Evolutionary conservation across 2,797 vertebrate species (phyloP), one percentile per base, ranked within the genome.

Genomic region (Megaceryle alcyon): DNA sequence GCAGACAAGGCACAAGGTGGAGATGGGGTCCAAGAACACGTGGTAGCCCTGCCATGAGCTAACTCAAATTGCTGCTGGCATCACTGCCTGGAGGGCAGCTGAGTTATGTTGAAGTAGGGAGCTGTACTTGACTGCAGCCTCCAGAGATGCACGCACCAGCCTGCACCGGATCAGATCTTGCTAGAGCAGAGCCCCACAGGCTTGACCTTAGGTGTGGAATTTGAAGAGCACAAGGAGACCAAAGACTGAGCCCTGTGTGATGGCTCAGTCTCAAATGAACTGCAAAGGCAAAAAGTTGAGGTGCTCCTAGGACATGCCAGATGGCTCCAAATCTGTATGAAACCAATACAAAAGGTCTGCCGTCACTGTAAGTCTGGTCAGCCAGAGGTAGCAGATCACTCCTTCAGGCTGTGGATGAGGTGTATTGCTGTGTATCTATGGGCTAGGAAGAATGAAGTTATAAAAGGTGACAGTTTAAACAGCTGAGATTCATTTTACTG

Each of bases 101-200:
- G 78, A 59, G 9, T 26, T 68, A 56, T 68, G 25, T 72, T 77
- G 75, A 41, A 82, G 35, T n/a, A 44, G 39, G 11, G 43, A 66
- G 9, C 65, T 66, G 33, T 46, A 35, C 41, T 61, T 8, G 10
- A 15, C 37, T 54, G 48, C 39, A 33, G 14, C 44, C 29, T 64
- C 10, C 31, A 44, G 65, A 78, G 31, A 1, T 35, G 12, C n/a
- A 13, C 2, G 20, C n/a, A n/a, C n/a, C 41, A 41, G 81, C 63
- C 41, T 82, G 60, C 39, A 21, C 19, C 1, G 6, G 15, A 26
- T 49, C 19, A n/a, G 19, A 11, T 53, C 53, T 60, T 3, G 6
- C 20, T 31, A 23, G 64, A 82, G 33, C 1, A 7, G 31, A 89
- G 64, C 21, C 20, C 22, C 6, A 6, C 0, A 1, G 3, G 3